Base-by-base conservation (phyloP, 1,140 invertebrate species). In the Pseudoatta argentina region DNA sequence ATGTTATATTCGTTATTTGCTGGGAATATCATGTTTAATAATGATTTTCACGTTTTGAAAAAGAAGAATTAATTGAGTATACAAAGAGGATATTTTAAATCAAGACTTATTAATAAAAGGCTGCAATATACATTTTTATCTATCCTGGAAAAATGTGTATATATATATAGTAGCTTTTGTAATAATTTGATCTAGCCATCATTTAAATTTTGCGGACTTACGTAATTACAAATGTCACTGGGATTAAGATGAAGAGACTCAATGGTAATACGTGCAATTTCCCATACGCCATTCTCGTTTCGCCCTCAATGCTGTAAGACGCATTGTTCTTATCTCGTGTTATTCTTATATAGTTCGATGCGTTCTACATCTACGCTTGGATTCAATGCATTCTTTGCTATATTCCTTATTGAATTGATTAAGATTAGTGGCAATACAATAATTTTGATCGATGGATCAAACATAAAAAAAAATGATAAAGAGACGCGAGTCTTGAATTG, bases 201-300 rank as follows among this genome's bases (percentile, higher is more conserved):
- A 12, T 34, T 57, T 2, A 12, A 39, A 57, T 64, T 39, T 61
- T 55, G 5, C 8, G 1, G 16, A 95, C 95, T 94, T 93, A 96
- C 95, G 95, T 96, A 61, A 94, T 92, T 6, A 95, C 91, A 81
- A 96, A 96, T 27, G 95, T 96, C 16, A 94, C 88, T 5, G 95
- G 95, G 73, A 96, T 94, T 21, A 96, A 85, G 44, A 96, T 91
- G 86, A 95, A 95, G 0, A 95, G 92, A 24, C 92, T 88, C 21
- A 96, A 87, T 27, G 96, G 96, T 51, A 96, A 67, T 27, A 94
- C 92, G 88, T 96, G 95, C 21, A 96, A 76, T 73, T 94, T 94
- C 69, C 92, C 89, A 69, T 92, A 93, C 8, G 90, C 71, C 93
- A 94, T 94, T n/a, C 78, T 92, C 5, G 48, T 14, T 24, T 66